phyloP scores from a whole-genome alignment of 2,797 vertebrate species.

The Gila robusta region DNA sequence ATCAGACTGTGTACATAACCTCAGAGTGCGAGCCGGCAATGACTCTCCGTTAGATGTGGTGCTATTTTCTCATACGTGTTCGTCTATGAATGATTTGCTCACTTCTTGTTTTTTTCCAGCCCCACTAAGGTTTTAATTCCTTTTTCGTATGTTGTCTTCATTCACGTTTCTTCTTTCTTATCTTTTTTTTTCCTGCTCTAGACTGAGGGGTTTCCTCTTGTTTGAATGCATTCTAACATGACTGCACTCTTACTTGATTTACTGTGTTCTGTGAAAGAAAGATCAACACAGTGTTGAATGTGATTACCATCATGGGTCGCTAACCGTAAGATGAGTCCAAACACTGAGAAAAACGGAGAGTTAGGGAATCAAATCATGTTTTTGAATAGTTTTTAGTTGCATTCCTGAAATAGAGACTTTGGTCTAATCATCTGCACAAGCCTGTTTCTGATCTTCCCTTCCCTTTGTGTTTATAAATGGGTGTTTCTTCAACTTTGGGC shows the following conservation, averaged over 20 bases:
- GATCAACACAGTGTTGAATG: slow-evolving; percentile 51
- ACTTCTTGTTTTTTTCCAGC: background rate
- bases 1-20: slow-evolving; percentile 66
- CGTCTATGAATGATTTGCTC: background rate
- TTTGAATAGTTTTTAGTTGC: background rate
- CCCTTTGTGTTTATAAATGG: slow-evolving; percentile 17
- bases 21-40: slow-evolving; percentile 49
- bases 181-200: slow-evolving; percentile 10
- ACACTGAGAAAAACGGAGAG: background rate
- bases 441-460: background rate
- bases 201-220: slow-evolving; percentile 14
- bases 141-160: slow-evolving; percentile 48
- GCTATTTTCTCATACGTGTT: slow-evolving; percentile 15
- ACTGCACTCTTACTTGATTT: slow-evolving; percentile 19
- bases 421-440: slow-evolving; percentile 32
- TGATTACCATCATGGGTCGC: slow-evolving; percentile 43
- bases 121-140: background rate
- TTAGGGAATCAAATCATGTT: slow-evolving; percentile 21
- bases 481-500: background rate
- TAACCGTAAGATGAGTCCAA: slow-evolving; percentile 42
- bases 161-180: slow-evolving; percentile 13
- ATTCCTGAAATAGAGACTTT: slow-evolving; percentile 45
- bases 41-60: slow-evolving; percentile 47
- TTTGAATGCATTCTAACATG: slow-evolving; percentile 42
- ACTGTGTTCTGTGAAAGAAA: slow-evolving; percentile 11